Evolutionary conservation across 2,113 vertebrate genomes (phyloP).

Genomic region (Nothoprocta perdicaria): DNA sequence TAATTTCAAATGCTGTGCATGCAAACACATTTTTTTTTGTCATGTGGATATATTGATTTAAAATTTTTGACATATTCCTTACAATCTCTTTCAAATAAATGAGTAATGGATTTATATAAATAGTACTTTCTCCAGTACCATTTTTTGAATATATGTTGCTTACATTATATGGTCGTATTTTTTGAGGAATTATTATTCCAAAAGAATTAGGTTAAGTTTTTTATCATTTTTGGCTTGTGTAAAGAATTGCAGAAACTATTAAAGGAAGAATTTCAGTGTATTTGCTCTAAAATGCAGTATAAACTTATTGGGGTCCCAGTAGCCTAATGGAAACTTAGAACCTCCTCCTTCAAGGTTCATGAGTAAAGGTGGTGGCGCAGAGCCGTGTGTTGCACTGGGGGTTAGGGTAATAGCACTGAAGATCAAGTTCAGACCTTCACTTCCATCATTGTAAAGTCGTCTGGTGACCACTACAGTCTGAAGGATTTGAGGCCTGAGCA

Average conservation of each 20-base stretch:
- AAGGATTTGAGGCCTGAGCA: neutral
- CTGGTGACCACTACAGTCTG: neutral
- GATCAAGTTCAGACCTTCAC: neutral
- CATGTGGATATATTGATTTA: neutral
- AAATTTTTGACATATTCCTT: neutral
- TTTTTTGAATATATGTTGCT: neutral
- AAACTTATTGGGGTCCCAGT: neutral
- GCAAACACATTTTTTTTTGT: neutral
- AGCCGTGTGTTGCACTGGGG: neutral
- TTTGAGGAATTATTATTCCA: neutral
- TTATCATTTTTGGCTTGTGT: neutral
- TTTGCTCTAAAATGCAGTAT: neutral
- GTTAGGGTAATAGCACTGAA: neutral
- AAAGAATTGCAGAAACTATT: neutral
- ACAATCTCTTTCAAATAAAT: neutral
- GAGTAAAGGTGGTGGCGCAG: neutral
- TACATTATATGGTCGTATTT: neutral
- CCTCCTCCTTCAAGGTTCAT: neutral
- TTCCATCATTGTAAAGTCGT: neutral
- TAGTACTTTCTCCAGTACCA: neutral
- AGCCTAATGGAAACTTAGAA: fast-evolving
- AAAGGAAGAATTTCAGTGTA: neutral
- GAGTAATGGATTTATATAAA: neutral
- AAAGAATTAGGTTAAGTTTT: neutral
- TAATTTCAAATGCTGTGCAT: neutral